Percentiles rank a stretch among this genome's conserved stretches.
These are phyloP conservation scores for Marisa cornuarietis DNA, from an alignment of 1,140 invertebrate genomes.

Conservation along the genomic window DNA sequence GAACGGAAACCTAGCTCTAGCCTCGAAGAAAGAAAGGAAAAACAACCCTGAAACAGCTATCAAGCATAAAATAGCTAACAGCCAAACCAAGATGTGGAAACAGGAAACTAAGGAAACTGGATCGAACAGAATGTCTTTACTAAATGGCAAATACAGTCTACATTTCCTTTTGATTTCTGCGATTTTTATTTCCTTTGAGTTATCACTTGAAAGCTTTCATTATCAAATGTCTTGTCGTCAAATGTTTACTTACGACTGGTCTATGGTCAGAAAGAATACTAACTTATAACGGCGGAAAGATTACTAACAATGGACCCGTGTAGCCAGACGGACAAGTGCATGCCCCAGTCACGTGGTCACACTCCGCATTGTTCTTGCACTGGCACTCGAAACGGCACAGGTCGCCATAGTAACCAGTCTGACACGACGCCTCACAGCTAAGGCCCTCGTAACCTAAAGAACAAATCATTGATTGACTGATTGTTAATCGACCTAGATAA, in stretches of 20 bases:
- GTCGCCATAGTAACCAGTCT: constrained; percentile 9
- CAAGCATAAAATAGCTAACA: no score
- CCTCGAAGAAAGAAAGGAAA: neutral
- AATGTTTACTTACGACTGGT: neutral
- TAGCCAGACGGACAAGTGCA: constrained; percentile 20
- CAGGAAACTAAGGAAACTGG: no score
- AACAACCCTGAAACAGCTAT: no score
- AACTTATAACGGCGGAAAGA: constrained; percentile 34
- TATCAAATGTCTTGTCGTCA: no score
- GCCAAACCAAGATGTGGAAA: no score
- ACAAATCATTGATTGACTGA: neutral
- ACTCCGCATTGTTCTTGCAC: constrained; percentile 18
- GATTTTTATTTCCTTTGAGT: neutral
- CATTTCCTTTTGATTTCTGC: neutral
- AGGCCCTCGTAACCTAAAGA: constrained; percentile 17
- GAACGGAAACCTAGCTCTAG: no score
- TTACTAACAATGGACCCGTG: constrained; percentile 23
- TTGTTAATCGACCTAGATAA: no score
- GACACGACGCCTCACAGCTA: constrained; percentile 7
- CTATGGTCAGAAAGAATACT: constrained; percentile 3
- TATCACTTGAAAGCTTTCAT: neutral
- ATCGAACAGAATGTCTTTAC: no score
- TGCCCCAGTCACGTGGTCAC: constrained; percentile 19
- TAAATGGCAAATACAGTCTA: neutral
- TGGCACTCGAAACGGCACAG: constrained; percentile 8